Evolutionary conservation across 2,797 vertebrate species (phyloP).

Genomic region (Etheostoma nigrum): DNA sequence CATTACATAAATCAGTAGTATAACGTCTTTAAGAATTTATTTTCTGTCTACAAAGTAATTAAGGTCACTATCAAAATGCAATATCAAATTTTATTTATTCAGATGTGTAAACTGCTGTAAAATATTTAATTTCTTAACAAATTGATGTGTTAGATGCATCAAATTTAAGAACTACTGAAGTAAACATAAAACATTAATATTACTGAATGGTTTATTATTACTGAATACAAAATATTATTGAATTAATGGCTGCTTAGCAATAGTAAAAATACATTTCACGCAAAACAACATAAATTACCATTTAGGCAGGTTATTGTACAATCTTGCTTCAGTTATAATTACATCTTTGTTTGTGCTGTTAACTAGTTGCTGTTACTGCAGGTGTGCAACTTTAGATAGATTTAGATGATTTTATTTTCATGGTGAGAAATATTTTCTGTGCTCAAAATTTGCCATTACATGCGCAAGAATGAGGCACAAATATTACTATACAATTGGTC

Average conservation of each 20-base stretch:
- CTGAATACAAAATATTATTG: neutral
- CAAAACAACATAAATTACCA: neutral
- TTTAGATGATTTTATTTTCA: conserved; percentile 25
- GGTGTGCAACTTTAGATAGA: neutral
- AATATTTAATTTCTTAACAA: neutral
- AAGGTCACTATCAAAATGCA: conserved; percentile 16
- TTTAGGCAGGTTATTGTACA: neutral
- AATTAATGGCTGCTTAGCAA: neutral
- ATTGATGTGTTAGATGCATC: neutral
- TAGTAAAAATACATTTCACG: neutral
- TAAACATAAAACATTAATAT: neutral
- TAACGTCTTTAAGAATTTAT: conserved; percentile 14
- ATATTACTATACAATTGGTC: conserved; percentile 51
- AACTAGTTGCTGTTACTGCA: conserved; percentile 20
- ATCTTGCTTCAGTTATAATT: conserved; percentile 3
- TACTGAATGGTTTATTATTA: conserved; percentile 1
- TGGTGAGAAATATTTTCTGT: neutral
- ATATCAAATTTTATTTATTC: conserved; percentile 7
- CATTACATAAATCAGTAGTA: neutral
- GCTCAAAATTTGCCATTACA: conserved; percentile 6
- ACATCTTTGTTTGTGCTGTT: neutral
- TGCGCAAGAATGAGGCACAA: conserved; percentile 9
- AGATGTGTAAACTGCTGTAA: conserved; percentile 9
- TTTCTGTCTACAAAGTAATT: conserved; percentile 18
- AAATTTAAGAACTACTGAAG: neutral